Base-by-base conservation (phyloP, 2,797 vertebrate genomes). In the Diglossa cyanea region DNA sequence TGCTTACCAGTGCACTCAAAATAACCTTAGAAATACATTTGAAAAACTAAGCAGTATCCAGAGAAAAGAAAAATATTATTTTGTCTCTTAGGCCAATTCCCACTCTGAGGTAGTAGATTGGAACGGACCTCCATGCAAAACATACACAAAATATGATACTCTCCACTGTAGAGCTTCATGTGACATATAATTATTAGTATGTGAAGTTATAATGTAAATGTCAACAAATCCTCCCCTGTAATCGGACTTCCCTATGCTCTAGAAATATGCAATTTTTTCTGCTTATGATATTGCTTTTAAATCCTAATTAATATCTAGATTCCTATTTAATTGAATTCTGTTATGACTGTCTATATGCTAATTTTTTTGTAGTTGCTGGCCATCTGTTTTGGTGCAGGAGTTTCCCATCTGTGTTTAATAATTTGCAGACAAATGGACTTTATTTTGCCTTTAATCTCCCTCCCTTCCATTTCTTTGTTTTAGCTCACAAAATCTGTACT, bases 231-330 rank as follows among this genome's bases (percentile, higher is more conserved):
- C 26, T 87, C 54, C 74, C 48, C n/a, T 60, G 8, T 77, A 90
- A 82, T 71, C 57, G 67, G 42, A 92, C 74, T 82, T 93, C 48
- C 14, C 35, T 57, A 9, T 47, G 31, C 31, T 80, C 62, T 67
- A 90, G 57, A 91, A 85, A 60, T 11, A 42, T 50, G 24, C 10
- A 73, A 40, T 83, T 93, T 76, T 90, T 94, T 72, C 42, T 89
- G 37, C 31, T 88, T 95, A 81, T 42, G 37, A 21, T 86, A 79
- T 42, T 10, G 5, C 44, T 75, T 96, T 97, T 90, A 95, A 93
- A 92, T 90, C 47, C 63, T 97, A 96, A 96, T 96, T 97, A 96
- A 97, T 97, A 97, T 94, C 95, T 90, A 76, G 51, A 91, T 50
- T 93, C 61, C 20, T 9, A 66, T 85, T 88, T 91, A 97, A 95